Conservation (phyloP, 2,113 vertebrate genomes). For the Syrmaticus mikado region DNA sequence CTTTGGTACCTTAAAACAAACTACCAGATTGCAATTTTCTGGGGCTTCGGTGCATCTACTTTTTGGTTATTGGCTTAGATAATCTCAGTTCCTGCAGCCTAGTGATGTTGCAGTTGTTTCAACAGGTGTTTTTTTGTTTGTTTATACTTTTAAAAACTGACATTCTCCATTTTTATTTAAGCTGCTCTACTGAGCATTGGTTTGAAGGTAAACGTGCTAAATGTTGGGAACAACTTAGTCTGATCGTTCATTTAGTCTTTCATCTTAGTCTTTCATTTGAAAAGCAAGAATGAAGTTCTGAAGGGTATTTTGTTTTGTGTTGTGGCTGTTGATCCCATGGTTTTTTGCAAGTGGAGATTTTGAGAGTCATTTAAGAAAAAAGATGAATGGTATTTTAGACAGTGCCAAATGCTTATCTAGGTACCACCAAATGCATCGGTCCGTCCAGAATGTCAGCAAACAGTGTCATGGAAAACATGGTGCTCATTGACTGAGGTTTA, state of each 20-base stretch:
- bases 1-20: not conserved
- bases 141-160: not conserved
- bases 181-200: not conserved
- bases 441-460: not conserved
- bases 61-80: not conserved
- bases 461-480: not conserved
- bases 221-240: not conserved
- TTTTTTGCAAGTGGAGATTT: not conserved
- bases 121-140: not conserved
- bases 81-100: not conserved
- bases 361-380: not conserved
- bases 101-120: not conserved
- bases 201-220: not conserved
- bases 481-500: not conserved
- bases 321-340: not conserved
- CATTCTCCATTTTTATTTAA: not conserved
- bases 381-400: not conserved
- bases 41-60: fast-evolving
- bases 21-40: not conserved
- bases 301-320: not conserved
- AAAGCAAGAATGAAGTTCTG: not conserved
- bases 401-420: conserved; percentile 45
- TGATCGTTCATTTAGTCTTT: not conserved
- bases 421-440: not conserved
- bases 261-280: not conserved